Evolutionary conservation across 2,797 vertebrate species (phyloP), one percentile per base, ranked within the genome.

Genomic region (Benthosema pterotum): DNA sequence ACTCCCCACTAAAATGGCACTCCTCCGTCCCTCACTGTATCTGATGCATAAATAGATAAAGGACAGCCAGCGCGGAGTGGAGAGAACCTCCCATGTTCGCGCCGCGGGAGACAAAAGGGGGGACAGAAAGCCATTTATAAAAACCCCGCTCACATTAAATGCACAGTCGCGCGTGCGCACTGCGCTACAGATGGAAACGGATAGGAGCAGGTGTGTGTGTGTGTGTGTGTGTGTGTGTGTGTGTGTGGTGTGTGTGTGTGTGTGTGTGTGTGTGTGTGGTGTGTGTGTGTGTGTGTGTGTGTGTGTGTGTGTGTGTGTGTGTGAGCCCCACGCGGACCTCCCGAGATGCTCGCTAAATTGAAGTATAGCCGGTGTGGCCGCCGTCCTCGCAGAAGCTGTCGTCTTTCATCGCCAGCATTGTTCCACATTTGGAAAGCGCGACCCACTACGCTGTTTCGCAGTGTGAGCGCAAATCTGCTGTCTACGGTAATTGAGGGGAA

Each of bases 31-130:
- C 87, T 83, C 90, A 84, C 90, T 79, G 92, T 93, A 92, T 93
- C 88, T 92, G 86, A 92, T 89, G 88, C 88, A 92, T 87, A 90
- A 88, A 92, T 83, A 91, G 87, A 92, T 89, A 91, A 92, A 82
- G 67, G 83, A 8, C n/a, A n/a, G 11, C 32, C 32, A 83, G 68
- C 78, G 72, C 86, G 81, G 81, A 86, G 76, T 67, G 79, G 85
- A 82, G 85, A 86, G 81, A 87, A 85, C 80, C 83, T 77, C 75
- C 60, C 69, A 65, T 60, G 22, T 25, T 3, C 5, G 60, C 5
- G 60, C 72, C 76, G 74, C 66, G 19, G 75, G 79, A 84, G 74
- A 75, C 74, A 69, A 71, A 25, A 25, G 5, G 22, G 22, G 60
- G 72, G n/a, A n/a, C n/a, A 49, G 9, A 38, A 64, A 60, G 73